Percentiles rank a stretch among this genome's conserved stretches.
phyloP scores from a whole-genome alignment of 2,113 vertebrate species.

The Gallinago media region DNA sequence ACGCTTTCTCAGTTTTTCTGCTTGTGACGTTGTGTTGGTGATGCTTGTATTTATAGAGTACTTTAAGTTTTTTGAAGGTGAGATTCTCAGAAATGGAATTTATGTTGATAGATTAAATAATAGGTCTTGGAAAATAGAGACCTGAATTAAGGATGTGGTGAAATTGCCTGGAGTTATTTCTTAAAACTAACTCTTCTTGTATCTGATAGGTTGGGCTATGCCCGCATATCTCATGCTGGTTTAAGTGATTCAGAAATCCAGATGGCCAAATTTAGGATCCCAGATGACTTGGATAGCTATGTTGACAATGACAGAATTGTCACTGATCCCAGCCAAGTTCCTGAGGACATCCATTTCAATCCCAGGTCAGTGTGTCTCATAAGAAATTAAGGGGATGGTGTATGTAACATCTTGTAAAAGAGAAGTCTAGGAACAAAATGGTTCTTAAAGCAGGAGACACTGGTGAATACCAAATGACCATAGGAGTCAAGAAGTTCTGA shows the following conservation, averaged over 20 bases:
- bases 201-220: constrained; percentile 73
- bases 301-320: constrained; percentile 73
- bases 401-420: neutral
- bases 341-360: constrained; percentile 73
- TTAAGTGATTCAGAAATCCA: constrained; percentile 82
- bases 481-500: neutral
- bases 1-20: neutral
- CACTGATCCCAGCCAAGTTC: constrained; percentile 66
- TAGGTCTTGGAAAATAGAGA: neutral
- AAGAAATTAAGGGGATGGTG: neutral
- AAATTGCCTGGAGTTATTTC: neutral
- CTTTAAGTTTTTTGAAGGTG: neutral
- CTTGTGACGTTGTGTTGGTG: neutral
- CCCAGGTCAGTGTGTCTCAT: constrained; percentile 65
- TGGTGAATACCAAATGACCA: neutral
- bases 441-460: neutral
- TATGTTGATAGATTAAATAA: neutral
- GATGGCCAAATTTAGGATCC: constrained; percentile 79
- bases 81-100: neutral
- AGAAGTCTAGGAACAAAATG: neutral
- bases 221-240: constrained; percentile 79
- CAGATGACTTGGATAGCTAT: constrained; percentile 65
- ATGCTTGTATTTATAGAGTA: neutral
- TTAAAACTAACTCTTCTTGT: neutral
- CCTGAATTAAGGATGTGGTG: neutral